Conservation (phyloP, 1,140 invertebrate species). For the Oryctes rhinoceros region DNA sequence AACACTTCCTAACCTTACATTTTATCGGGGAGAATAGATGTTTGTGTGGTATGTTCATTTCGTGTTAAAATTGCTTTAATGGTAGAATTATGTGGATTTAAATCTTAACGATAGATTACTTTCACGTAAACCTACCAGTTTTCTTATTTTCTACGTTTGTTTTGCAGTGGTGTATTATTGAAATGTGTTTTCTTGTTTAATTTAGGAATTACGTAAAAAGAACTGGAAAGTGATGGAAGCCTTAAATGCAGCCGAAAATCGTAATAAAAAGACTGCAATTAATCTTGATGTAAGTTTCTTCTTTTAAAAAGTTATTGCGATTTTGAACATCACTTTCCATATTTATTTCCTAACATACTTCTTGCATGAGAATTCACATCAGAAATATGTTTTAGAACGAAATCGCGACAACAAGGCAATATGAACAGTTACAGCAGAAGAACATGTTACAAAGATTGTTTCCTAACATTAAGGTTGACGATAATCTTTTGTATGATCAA, state of each 20-base stretch:
- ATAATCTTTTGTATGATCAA: slow-evolving; percentile 38
- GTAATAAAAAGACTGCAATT: slow-evolving; percentile 47
- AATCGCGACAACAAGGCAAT: slow-evolving; percentile 61
- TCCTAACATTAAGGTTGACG: slow-evolving; percentile 62
- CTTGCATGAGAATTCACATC: not conserved
- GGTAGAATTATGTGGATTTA: too few relatives aligned
- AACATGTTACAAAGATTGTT: slow-evolving; percentile 69
- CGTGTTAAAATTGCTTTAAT: too few relatives aligned
- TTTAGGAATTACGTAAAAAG: slow-evolving; percentile 82
- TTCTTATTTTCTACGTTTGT: slow-evolving; percentile 34
- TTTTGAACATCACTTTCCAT: slow-evolving; percentile 53
- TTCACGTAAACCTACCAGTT: not conserved
- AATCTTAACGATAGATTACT: too few relatives aligned
- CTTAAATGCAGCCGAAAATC: slow-evolving; percentile 71
- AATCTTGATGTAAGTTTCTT: slow-evolving; percentile 51
- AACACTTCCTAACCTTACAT: too few relatives aligned
- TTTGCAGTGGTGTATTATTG: slow-evolving; percentile 37
- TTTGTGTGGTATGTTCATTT: too few relatives aligned
- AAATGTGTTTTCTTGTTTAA: slow-evolving; percentile 45
- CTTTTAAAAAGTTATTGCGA: slow-evolving; percentile 28
- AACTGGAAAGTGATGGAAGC: slow-evolving; percentile 90
- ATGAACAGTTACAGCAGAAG: slow-evolving; percentile 67
- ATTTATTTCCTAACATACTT: not conserved
- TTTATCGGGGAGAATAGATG: too few relatives aligned
- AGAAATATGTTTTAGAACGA: slow-evolving; percentile 46